These are phyloP conservation scores for Strix uralensis DNA, from an alignment of 2,113 vertebrate genomes.

Conservation along the genomic window DNA sequence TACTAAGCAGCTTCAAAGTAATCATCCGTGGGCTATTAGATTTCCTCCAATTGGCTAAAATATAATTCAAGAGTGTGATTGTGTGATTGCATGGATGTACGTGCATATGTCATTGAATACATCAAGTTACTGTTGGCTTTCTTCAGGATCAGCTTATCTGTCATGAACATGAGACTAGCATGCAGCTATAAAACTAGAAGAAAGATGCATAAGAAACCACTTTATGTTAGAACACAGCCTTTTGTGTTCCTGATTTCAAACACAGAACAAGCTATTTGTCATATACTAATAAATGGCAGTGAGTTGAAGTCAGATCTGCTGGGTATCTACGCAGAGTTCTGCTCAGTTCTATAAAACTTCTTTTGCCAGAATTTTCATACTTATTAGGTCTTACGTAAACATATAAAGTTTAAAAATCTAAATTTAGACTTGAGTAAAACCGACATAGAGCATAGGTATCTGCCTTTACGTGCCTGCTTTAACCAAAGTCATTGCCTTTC, in stretches of 20 bases:
- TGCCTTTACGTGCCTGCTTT: background rate
- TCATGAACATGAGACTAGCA: background rate
- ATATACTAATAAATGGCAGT: background rate
- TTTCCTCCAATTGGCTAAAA: background rate
- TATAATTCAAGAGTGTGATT: background rate
- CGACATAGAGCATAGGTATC: background rate
- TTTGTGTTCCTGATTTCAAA: background rate
- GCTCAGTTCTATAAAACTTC: background rate
- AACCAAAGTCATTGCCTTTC: background rate
- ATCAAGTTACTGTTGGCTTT: background rate
- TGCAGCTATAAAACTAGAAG: background rate
- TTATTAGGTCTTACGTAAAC: background rate
- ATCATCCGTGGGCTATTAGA: background rate
- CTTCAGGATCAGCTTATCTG: background rate
- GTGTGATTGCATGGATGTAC: background rate
- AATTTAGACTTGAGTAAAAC: background rate
- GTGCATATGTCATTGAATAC: background rate
- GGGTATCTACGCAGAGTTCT: background rate
- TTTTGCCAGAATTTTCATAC: background rate
- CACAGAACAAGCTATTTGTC: background rate
- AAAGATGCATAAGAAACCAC: background rate
- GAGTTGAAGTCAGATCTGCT: background rate
- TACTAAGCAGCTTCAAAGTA: background rate
- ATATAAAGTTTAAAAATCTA: background rate
- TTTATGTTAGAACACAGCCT: background rate